These are phyloP conservation scores for Lasioglossum morio DNA, from an alignment of 2,888 invertebrate genomes.

Conservation along the genomic window DNA sequence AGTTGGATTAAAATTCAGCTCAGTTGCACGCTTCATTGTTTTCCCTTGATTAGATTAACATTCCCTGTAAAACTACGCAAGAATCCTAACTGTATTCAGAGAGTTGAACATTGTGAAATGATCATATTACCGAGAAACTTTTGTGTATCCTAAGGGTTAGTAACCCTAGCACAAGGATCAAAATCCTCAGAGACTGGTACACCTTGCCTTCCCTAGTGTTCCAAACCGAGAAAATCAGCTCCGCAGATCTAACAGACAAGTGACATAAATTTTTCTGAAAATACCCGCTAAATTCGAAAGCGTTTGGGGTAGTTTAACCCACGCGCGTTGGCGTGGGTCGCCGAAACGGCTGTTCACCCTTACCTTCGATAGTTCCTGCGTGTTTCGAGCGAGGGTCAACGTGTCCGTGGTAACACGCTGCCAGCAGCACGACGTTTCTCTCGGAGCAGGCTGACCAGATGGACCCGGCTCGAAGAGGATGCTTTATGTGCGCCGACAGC, in stretches of 20 bases:
- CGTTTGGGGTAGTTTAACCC: not conserved
- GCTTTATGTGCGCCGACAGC: not conserved
- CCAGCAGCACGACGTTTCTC: not conserved
- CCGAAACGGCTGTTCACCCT: not conserved
- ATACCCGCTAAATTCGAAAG: constrained; percentile 39
- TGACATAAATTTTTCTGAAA: not conserved
- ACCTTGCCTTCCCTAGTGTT: not conserved
- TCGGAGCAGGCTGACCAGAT: not conserved
- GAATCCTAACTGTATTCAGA: not conserved
- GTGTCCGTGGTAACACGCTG: constrained; percentile 8
- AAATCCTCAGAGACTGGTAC: not conserved
- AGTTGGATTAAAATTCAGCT: too few species aligned
- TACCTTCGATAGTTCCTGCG: constrained; percentile 22
- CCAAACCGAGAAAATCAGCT: not conserved
- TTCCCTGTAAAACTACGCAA: not conserved
- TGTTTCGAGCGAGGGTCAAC: not conserved
- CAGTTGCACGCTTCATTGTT: too few species aligned
- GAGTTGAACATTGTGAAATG: not conserved
- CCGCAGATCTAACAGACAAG: not conserved
- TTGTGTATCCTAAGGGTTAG: not conserved
- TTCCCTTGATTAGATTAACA: too few species aligned
- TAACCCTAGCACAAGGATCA: not conserved
- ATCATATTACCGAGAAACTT: not conserved
- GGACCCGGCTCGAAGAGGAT: not conserved
- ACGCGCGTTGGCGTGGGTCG: not conserved